Percentiles rank a stretch among this genome's conserved stretches.
phyloP scores from a whole-genome alignment of 2,113 vertebrate species.

The Pterocles orientalis region DNA sequence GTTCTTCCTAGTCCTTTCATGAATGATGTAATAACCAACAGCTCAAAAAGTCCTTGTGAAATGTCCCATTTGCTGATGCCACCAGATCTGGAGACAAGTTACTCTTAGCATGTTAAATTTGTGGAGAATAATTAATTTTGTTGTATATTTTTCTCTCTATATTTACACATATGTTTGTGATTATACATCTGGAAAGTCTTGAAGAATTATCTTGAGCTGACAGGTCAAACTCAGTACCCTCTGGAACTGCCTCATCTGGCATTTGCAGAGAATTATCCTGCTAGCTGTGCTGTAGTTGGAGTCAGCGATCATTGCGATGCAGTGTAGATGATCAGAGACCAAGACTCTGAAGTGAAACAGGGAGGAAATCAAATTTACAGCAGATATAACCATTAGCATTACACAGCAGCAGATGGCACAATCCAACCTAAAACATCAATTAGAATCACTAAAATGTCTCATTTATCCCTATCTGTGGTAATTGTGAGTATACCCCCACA shows the following conservation, averaged over 20 bases:
- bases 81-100: not conserved
- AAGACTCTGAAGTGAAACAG: not conserved
- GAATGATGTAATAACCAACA: not conserved
- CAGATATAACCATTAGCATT: not conserved
- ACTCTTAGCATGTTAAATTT: not conserved
- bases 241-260: not conserved
- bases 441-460: not conserved
- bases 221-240: not conserved
- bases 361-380: not conserved
- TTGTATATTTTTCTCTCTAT: not conserved
- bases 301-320: not conserved
- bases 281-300: not conserved
- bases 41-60: not conserved
- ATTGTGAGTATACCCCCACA: not conserved
- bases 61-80: not conserved
- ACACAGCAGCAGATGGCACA: not conserved
- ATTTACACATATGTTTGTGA: not conserved
- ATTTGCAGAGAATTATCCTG: not conserved
- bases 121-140: not conserved
- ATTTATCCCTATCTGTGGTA: not conserved
- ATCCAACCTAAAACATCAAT: not conserved
- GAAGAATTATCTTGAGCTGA: not conserved
- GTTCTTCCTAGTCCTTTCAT: not conserved
- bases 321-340: not conserved
- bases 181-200: not conserved